Base-by-base conservation (phyloP, 92 coral and sea anemone species). In the Scolanthus callimorphus region DNA sequence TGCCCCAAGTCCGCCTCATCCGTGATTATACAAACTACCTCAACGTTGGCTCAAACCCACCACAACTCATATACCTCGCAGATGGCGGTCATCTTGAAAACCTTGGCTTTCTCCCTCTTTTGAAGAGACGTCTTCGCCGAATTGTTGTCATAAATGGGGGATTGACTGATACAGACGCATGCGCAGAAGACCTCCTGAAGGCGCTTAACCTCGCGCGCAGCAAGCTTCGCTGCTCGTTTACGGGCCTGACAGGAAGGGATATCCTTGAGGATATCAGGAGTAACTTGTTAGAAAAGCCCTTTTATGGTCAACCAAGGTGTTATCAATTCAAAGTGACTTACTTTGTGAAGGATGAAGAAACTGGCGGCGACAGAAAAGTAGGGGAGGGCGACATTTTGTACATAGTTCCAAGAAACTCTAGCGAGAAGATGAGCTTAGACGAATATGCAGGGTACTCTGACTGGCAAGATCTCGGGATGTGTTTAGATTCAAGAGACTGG, bases 11-110 rank as follows among this genome's bases (percentile, higher is more conserved):
- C 15, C 92, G 92, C 50, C 71, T 67, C 39, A 38, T 80, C 53
- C 86, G 92, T 12, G 82, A 85, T 23, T 38, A 79, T 17, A n/a
- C 69, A 25, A 55, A 25, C 43, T 39, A 79, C 31, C 17, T 60
- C 20, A 80, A 79, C 56, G 31, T 56, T 4, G 91, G 91, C 0
- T 83, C 86, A 29, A 31, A 12, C 3, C 86, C 91, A 31, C 91
- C 91, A 13, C 63, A 85, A 3, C 19, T 85, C 3, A 37, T 85
- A 3, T 71, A 64, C 13, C 91, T 85, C 39, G 78, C 86, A 27
- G 91, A 85, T 55, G 86, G 86, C 49, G 91, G 91, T 46, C 91
- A 85, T 46, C 68, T 79, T 41, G 91, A 85, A 74, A 85, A 85
- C 28, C 81, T 85, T 25, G 87, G 78, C 70, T 64, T 80, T 21